Evolutionary conservation across 1,140 invertebrate species (phyloP), one percentile per base, ranked within the genome.

Genomic region (Zaprionus capensis): DNA sequence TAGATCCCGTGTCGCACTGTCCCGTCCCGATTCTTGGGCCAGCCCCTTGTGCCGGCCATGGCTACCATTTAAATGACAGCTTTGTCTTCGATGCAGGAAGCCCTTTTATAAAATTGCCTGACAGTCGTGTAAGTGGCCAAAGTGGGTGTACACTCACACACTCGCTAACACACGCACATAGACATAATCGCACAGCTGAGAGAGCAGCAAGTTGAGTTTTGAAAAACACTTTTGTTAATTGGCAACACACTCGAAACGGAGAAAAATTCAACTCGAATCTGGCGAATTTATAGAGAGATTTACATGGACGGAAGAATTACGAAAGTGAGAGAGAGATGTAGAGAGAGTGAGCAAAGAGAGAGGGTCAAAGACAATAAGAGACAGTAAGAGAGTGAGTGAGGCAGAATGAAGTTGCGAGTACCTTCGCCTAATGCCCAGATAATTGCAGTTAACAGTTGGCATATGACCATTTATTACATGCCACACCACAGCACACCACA

Each of bases 41-140:
- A 44, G 41, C 41, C n/a, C n/a, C 36, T 38, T 12, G 53, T 53
- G 11, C 17, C 64, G 28, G 26, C 55, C 20, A 14, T 58, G 56
- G 53, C 36, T 49, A n/a, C 62, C 65, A 61, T 67, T 62, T 55
- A 78, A 78, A 65, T 66, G 75, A 72, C 56, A 51, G 62, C 56
- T 65, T 71, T 82, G 82, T 80, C 82, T 86, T 76, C 82, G 63
- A 82, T 78, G 76, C 76, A 82, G 78, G 65, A 79, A 82, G 68
- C 7, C 28, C 31, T 17, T 64, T 71, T 51, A 63, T 44, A 58
- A 69, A 75, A 62, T 70, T 75, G 72, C 11, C 59, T 55, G 63
- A 51, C 72, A 75, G 55, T 17, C 46, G 41, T 59, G 31, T 75
- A 70, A 75, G 66, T 70, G 59, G 36, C 24, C 41, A 70, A 75